Base-by-base conservation (phyloP, 2,797 vertebrate genomes). In the Kryptopterus vitreolus region DNA sequence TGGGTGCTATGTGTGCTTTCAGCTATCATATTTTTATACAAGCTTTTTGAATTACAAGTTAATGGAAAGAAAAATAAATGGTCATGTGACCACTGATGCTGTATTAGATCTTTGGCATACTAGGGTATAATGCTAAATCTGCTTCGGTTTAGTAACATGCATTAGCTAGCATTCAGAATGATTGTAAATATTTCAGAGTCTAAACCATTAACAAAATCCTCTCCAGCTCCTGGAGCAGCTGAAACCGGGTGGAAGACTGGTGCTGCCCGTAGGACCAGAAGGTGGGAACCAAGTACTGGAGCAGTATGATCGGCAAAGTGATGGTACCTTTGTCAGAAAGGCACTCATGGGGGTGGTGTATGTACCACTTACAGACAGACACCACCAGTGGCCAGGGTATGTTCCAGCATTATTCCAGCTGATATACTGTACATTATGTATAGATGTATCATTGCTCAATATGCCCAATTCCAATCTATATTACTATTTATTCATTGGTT, bases 311-410 rank as follows among this genome's bases (percentile, higher is more conserved):
- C 95, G 95, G 48, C 94, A 94, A 81, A 93, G 84, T 0, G 94
- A 97, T 0, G 96, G 96, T 55, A 92, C 91, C 50, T 93, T 97
- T 71, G 53, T 94, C 0, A 95, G 94, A 85, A 96, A 91, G 18
- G 92, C 93, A 2, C 90, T 98, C 85, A 98, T 98, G 96, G 95
- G 95, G 1, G 96, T 98, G 65, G 89, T 97, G 85, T 97, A 96
- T 2, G 95, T 98, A 43, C 96, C 96, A 0, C 90, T 98, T 85
- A 97, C 96, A n/a, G 95, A 97, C 90, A 96, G 92, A 86, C 92
- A 92, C 3, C 93, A 79, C 73, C 96, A 98, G 88, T 96, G 94
- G 94, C 93, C 95, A 48, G 91, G 94, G 96, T 97, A 93, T 48
- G 73, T 81, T 35, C 77, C 10, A 43, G 9, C 4, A 53, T 53